Percentiles rank a stretch among this genome's conserved stretches.
phyloP scores from a whole-genome alignment of 2,113 vertebrate species.

The Indicator indicator region DNA sequence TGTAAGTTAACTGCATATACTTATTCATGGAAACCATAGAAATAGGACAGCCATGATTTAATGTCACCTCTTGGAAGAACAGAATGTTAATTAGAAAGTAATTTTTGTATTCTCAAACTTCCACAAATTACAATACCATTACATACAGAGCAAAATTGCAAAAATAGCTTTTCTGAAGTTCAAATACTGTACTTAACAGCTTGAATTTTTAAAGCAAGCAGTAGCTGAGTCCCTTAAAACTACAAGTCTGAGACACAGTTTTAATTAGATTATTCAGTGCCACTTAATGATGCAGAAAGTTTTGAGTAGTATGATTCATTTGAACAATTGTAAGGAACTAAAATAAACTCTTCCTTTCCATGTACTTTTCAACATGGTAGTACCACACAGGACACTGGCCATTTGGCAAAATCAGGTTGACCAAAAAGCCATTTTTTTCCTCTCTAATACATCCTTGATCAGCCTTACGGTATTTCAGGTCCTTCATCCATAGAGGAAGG shows the following conservation, averaged over 20 bases:
- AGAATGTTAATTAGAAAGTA: not conserved
- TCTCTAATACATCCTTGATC: not conserved
- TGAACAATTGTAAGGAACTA: not conserved
- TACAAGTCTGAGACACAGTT: not conserved
- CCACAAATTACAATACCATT: not conserved
- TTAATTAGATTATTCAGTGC: not conserved
- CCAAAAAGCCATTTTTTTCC: not conserved
- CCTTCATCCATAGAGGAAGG: not conserved
- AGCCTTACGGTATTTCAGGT: not conserved
- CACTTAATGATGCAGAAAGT: not conserved
- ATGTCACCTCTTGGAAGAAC: not conserved
- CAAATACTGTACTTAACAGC: not conserved
- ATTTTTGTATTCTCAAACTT: not conserved
- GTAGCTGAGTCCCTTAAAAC: not conserved
- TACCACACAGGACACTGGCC: not conserved
- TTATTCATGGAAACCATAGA: not conserved
- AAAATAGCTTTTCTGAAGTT: not conserved
- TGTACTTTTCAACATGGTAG: not conserved
- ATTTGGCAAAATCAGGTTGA: not conserved
- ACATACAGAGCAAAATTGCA: not conserved
- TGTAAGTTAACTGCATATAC: not conserved
- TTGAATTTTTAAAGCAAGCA: not conserved
- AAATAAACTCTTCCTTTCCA: not conserved
- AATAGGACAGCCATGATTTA: not conserved
- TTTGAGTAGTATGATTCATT: not conserved